Evolutionary conservation across 2,888 invertebrate genomes (phyloP), one percentile per base, ranked within the genome.

Genomic region (Eristalis tenax): DNA sequence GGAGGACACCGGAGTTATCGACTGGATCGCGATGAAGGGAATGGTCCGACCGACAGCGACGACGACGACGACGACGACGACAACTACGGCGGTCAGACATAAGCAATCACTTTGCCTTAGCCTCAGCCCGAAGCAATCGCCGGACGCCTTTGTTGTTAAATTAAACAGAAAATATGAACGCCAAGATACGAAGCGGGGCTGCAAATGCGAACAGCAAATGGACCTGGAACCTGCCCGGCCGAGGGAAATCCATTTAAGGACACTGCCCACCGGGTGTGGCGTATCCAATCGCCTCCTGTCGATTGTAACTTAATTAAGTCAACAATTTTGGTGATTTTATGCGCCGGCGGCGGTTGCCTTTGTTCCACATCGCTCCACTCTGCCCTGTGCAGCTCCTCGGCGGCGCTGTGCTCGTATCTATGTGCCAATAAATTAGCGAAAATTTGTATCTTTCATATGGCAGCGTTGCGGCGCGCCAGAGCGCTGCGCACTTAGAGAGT

Each of bases 401-500:
- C 73, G 40, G 43, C 57, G 50, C 13, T 28, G 69, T 75, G 78
- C 78, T 18, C 18, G 50, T 50, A 83, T 86, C 86, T 83, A 83
- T 86, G 83, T 70, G 86, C 83, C 75, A 87, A 87, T 87, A 87
- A 87, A 87, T 87, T 87, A 87, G 86, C 65, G 83, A 83, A 87
- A 83, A 83, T 87, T 87, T 87, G 86, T 87, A 83, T 83, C 86
- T 87, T 79, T 65, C 32, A 79, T 74, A 63, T 32, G 50, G 69
- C 28, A 40, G 56, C 63, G 40, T 23, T 38, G 32, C 22, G 73
- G 18, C 18, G 50, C 50, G 43, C 43, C 43, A 26, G 50, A n/a
- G 65, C 10, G 22, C 40, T 40, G 50, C 13, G 3, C 40, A 59
- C 69, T 59, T 43, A 13, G 22, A 66, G 22, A 75, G 81, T 57